Evolutionary conservation across 2,113 vertebrate species (phyloP), one percentile per base, ranked within the genome.

Genomic region (Misgurnus mizolepis): DNA sequence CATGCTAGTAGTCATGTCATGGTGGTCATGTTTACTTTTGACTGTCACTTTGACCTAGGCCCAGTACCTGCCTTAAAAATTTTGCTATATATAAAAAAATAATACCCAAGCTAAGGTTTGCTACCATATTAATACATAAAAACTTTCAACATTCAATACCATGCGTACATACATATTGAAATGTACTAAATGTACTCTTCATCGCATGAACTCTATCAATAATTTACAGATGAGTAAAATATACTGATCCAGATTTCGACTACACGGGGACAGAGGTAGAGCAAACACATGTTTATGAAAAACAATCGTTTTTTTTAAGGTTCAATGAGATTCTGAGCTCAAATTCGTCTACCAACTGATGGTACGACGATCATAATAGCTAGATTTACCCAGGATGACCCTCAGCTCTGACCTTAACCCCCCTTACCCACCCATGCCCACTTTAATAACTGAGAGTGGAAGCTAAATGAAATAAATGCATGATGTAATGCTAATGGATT

Each of bases 131-230:
- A 34, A 34, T 34, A 34, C 27, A 34, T 34, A 34, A 34, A 34
- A 2, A 34, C 27, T 34, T 34, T 34, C 27, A 34, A 34, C 27
- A 34, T 34, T 34, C 27, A 34, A 34, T 34, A 34, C 27, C 27
- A 34, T 34, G 1, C 27, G 43, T 40, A 11, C 6, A 27, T 69
- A 34, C 6, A 43, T 39, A 34, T 40, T 58, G n/a, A 34, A 74
- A 74, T 55, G 15, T 47, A 65, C 12, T 66, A n/a, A 56, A 73
- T 55, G 22, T 47, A 7, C 47, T 65, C 11, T 43, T 65, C 22
- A 45, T 10, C 10, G 45, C 56, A 61, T 61, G 0, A 47, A 81
- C 45, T 50, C n/a, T 45, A 76, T 81, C 5, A 81, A 81, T 81
- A 50, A 81, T 76, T 81, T 61, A 81, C 43, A 60, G 11, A 56